A percentile compares a stretch with the other conserved stretches of the same genome.
These are phyloP conservation scores for Drosophila malerkotliana DNA, from an alignment of 1,140 invertebrate genomes.

Conservation along the genomic window DNA sequence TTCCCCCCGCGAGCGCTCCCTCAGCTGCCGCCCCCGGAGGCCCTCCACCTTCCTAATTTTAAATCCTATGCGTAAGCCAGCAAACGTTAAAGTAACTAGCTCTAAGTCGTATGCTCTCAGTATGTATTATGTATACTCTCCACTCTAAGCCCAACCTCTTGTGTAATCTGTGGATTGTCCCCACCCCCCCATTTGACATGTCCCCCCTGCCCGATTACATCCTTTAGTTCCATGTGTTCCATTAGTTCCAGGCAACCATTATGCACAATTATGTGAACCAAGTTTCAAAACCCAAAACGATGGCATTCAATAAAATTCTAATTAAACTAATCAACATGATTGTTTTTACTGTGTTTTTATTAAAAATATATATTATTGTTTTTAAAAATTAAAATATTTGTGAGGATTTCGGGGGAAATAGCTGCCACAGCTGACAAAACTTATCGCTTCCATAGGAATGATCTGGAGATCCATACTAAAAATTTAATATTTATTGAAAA, in stretches of 20 bases:
- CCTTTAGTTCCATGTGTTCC: slow-evolving; percentile 5
- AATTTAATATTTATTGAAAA: not conserved
- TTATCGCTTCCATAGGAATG: not conserved
- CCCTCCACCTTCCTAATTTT: slow-evolving; percentile 65
- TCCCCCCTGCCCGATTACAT: not conserved
- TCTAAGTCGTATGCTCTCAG: slow-evolving; percentile 72
- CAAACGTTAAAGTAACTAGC: slow-evolving; percentile 51
- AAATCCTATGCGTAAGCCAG: slow-evolving; percentile 54
- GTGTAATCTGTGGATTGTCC: slow-evolving; percentile 7
- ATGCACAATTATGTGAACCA: slow-evolving; percentile 46
- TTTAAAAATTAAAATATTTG: no score
- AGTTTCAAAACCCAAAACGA: slow-evolving; percentile 53
- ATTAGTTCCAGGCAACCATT: slow-evolving; percentile 17
- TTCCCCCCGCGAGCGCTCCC: slow-evolving; percentile 51
- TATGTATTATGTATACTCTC: slow-evolving; percentile 69
- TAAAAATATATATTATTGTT: not conserved
- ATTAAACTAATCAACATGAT: slow-evolving; percentile 13
- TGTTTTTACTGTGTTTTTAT: no score
- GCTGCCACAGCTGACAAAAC: not conserved
- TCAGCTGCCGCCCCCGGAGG: slow-evolving; percentile 21
- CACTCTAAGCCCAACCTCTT: slow-evolving; percentile 25
- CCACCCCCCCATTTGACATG: slow-evolving; percentile 1
- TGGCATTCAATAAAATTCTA: slow-evolving; percentile 68
- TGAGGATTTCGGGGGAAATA: not conserved
- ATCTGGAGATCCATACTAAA: not conserved